Evolutionary conservation across 2,888 invertebrate species (phyloP), one percentile per base, ranked within the genome.

Genomic region (Nomada flava): DNA sequence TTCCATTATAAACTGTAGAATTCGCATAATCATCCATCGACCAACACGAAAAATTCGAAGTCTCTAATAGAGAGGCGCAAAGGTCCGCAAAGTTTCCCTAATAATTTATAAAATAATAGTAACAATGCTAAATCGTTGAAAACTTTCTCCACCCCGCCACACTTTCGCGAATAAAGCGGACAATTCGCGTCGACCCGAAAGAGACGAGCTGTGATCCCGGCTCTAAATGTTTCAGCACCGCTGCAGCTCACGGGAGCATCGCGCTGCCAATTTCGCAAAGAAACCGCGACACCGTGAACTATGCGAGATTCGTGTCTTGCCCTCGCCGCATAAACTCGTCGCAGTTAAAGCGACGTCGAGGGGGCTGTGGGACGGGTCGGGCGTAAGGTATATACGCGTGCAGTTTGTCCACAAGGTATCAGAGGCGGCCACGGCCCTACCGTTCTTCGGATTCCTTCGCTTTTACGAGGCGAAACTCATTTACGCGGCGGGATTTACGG

Each of bases 401-500:
- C 50, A 64, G 60, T 74, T 62, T 53, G 76, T 64, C 62, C 73
- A 29, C 63, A 23, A 60, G 73, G 68, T 79, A 69, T 79, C 79
- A 52, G 63, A 52, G 50, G 18, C 53, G 26, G 36, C 63, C 36
- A 20, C 26, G 57, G 50, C 50, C 44, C 65, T 47, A 69, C 60
- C 81, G 81, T 79, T 82, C 85, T 64, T 76, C 79, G 79, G 79
- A 87, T 88, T 89, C 84, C 78, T 79, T 26, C 72, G 79, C 74
- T 76, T 88, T 89, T 87, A 89, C 88, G 89, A 88, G 89, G 82
- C 84, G 78, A 87, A 85, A 87, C 88, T 89, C 89, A 86, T 88
- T 89, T 88, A 80, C 89, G 82, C 85, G 81, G 68, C 71, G 80
- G 84, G 88, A 88, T 89, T 89, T 88, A 89, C 82, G 84, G 79